A percentile compares a stretch with the other conserved stretches of the same genome.
Evolutionary conservation across 2,888 invertebrate genomes (phyloP).

Genomic region (Acleris literana): DNA sequence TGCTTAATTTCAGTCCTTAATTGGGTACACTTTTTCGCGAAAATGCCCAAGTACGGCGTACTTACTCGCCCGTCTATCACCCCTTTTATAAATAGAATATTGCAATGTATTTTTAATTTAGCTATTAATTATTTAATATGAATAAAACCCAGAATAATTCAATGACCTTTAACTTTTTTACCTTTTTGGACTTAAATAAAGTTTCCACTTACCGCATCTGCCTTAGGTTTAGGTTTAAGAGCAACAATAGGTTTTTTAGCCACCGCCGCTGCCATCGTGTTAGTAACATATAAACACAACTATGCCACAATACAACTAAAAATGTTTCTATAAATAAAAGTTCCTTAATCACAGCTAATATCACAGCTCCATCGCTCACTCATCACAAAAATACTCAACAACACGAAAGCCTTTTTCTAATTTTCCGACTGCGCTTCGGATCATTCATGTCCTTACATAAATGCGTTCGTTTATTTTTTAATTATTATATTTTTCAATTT

Average conservation of each 20-base stretch:
- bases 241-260: conserved; percentile 63
- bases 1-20: no score
- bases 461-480: conserved; percentile 52
- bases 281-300: conserved; percentile 59
- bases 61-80: no score
- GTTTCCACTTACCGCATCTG: conserved; percentile 66
- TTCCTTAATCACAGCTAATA: conserved; percentile 51
- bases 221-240: conserved; percentile 45
- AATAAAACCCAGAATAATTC: conserved; percentile 5
- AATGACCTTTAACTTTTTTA: conserved; percentile 20
- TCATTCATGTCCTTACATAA: conserved; percentile 50
- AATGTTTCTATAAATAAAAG: conserved; percentile 36
- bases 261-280: conserved; percentile 72
- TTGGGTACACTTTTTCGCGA: no score
- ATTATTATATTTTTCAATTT: conserved; percentile 40
- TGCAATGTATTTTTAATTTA: no score
- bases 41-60: no score
- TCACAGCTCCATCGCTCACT: conserved; percentile 55
- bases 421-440: conserved; percentile 31
- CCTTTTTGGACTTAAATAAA: conserved; percentile 9
- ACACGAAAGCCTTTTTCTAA: conserved; percentile 30
- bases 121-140: background rate
- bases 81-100: no score
- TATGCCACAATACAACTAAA: conserved; percentile 70
- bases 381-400: conserved; percentile 36